Percentiles rank a stretch among this genome's conserved stretches.
phyloP scores from a whole-genome alignment of 1,140 invertebrate genomes.

The Cydia strobilella region DNA sequence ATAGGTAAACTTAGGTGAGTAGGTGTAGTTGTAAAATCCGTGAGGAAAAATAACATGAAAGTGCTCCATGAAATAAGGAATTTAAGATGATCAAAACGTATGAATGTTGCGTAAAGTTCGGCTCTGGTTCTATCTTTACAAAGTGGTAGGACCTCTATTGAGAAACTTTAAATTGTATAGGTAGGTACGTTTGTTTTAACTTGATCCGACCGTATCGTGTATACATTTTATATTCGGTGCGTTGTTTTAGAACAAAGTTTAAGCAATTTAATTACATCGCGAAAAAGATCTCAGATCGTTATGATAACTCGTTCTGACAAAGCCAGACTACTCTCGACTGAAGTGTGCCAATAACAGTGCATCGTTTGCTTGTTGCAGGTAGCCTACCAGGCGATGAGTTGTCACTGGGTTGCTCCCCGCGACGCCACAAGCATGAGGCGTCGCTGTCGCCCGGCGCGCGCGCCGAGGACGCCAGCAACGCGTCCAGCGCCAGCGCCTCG shows the following conservation, averaged over 20 bases:
- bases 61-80: not conserved
- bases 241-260: not conserved
- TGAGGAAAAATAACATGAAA: not conserved
- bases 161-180: too few relatives aligned
- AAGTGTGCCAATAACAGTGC: not conserved
- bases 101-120: not conserved
- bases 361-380: conserved; percentile 80
- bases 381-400: conserved; percentile 88
- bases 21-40: not conserved
- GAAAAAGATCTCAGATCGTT: not conserved
- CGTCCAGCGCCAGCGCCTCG: conserved; percentile 82
- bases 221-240: not conserved
- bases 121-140: not conserved
- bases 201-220: not conserved
- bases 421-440: conserved; percentile 82
- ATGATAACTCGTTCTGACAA: not conserved
- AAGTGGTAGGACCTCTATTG: too few relatives aligned
- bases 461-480: conserved; percentile 87
- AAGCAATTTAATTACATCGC: not conserved
- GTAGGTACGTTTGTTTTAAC: not conserved
- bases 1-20: too few relatives aligned
- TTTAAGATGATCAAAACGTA: not conserved
- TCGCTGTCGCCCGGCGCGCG: conserved; percentile 82
- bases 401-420: conserved; percentile 82
- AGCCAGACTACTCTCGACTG: not conserved